These are phyloP conservation scores for Hippocampus mohnikei DNA, from an alignment of 2,113 vertebrate genomes.

Conservation along the genomic window DNA sequence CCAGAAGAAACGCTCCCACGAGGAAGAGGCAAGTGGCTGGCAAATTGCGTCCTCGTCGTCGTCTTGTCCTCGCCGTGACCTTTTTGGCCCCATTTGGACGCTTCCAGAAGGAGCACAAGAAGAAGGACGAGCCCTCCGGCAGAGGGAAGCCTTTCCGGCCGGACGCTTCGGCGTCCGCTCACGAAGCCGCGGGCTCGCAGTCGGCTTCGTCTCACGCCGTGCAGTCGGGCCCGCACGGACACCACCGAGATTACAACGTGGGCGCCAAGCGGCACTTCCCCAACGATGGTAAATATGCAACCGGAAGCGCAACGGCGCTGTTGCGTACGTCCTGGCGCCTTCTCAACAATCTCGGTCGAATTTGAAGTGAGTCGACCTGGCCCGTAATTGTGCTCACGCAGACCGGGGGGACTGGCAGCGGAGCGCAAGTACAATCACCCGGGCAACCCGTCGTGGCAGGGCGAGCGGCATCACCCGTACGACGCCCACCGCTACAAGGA, in stretches of 20 bases:
- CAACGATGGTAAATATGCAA: constrained; percentile 75
- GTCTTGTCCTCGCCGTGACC: background rate
- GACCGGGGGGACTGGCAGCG: constrained; percentile 93
- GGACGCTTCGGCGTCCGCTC: constrained; percentile 85
- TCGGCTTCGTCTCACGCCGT: constrained; percentile 69
- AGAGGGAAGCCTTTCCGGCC: constrained; percentile 83
- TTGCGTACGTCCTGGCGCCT: too few species aligned
- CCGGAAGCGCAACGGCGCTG: too few species aligned
- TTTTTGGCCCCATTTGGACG: background rate
- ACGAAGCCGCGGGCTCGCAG: constrained; percentile 83
- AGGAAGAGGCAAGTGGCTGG: constrained; percentile 82
- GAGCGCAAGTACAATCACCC: constrained; percentile 90
- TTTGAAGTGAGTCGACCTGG: background rate
- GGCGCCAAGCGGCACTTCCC: constrained; percentile 87
- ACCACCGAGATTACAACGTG: constrained; percentile 84
- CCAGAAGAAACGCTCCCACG: constrained; percentile 92
- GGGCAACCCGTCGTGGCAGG: constrained; percentile 80
- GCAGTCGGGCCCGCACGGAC: constrained; percentile 77
- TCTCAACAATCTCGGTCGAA: too few species aligned
- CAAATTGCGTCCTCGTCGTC: background rate
- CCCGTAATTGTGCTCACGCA: constrained; percentile 39
- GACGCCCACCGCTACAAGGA: constrained; percentile 93
- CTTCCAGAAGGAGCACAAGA: constrained; percentile 84
- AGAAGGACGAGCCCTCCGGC: constrained; percentile 81
- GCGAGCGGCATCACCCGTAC: constrained; percentile 89